phyloP scores from a whole-genome alignment of 2,797 vertebrate genomes.

The Catharus ustulatus region DNA sequence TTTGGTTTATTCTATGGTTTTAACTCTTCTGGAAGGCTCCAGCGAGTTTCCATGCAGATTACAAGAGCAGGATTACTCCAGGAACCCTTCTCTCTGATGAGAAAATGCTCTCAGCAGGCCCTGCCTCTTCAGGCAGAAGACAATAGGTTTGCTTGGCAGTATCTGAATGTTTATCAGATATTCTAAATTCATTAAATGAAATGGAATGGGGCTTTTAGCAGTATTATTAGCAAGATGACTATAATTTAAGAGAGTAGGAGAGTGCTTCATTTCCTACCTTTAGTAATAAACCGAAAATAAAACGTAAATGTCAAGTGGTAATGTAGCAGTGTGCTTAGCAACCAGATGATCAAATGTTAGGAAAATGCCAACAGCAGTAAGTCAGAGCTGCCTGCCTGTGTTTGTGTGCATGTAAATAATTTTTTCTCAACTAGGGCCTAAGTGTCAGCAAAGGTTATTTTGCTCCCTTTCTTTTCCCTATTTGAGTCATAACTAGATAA shows the following conservation, averaged over 20 bases:
- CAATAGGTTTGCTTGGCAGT: neutral
- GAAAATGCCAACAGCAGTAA: slow-evolving; percentile 58
- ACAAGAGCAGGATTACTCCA: neutral
- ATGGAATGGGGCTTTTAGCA: slow-evolving; percentile 14
- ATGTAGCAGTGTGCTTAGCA: slow-evolving; percentile 52
- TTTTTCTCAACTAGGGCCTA: neutral
- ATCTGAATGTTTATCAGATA: slow-evolving; percentile 18
- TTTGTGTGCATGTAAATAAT: slow-evolving; percentile 12
- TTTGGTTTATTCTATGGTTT: neutral
- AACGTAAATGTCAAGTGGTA: slow-evolving; percentile 65
- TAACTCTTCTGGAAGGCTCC: neutral
- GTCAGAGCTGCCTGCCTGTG: neutral
- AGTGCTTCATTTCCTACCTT: slow-evolving; percentile 52
- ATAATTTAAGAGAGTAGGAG: slow-evolving; percentile 37
- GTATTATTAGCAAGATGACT: slow-evolving; percentile 49
- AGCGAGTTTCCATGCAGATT: neutral
- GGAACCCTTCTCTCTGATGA: neutral
- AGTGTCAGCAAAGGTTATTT: slow-evolving; percentile 1
- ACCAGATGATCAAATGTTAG: slow-evolving; percentile 60
- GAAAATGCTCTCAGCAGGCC: neutral
- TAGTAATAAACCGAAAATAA: slow-evolving; percentile 59
- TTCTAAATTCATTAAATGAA: slow-evolving; percentile 41
- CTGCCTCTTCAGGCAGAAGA: neutral
- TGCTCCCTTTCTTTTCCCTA: neutral
- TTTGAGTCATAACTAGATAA: neutral